phyloP scores from a whole-genome alignment of 2,113 vertebrate genomes.

The Baryphthengus martii region DNA sequence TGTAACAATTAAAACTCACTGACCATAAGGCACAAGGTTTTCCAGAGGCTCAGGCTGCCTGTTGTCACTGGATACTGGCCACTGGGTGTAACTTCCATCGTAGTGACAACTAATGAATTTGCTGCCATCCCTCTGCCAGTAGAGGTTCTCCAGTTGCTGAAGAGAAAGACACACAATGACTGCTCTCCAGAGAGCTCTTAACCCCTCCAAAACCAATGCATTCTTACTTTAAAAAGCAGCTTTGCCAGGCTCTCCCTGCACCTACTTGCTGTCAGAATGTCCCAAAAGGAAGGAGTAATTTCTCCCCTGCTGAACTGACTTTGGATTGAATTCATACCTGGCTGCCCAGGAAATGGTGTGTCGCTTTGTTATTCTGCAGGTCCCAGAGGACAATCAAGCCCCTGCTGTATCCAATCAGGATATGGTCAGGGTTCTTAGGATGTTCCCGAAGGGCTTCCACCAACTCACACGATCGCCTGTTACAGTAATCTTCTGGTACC shows the following conservation, averaged over 20 bases:
- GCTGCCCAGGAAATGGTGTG: conserved; percentile 84
- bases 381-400: conserved; percentile 93
- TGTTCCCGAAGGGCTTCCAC: conserved; percentile 91
- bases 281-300: neutral
- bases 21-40: conserved; percentile 89
- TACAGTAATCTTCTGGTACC: conserved; percentile 85
- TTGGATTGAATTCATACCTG: conserved; percentile 76
- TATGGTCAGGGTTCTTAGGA: conserved; percentile 80
- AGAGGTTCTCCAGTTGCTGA: conserved; percentile 91
- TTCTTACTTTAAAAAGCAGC: neutral
- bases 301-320: neutral
- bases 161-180: neutral
- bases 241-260: neutral
- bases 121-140: conserved; percentile 88
- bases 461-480: conserved; percentile 86
- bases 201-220: neutral
- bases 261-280: neutral
- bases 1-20: neutral
- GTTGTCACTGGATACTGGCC: conserved; percentile 76
- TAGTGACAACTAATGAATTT: conserved; percentile 91
- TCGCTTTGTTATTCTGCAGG: conserved; percentile 71
- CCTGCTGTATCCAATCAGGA: conserved; percentile 92
- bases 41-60: conserved; percentile 79
- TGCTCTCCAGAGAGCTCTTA: neutral
- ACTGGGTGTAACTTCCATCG: conserved; percentile 90